phyloP scores from a whole-genome alignment of 2,797 vertebrate species.

The Acanthornis magna region DNA sequence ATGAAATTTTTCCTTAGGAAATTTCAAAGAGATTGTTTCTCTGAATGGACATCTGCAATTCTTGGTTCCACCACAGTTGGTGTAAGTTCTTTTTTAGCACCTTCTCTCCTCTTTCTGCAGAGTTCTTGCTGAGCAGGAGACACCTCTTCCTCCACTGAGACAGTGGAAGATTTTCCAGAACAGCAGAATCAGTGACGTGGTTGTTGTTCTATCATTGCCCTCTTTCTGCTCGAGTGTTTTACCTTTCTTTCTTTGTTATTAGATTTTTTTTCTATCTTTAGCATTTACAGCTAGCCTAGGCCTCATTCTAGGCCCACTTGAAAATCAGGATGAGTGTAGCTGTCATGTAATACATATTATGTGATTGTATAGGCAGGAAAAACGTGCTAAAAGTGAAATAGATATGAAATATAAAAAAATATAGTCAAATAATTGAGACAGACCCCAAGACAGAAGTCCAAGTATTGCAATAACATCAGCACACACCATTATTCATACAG shows the following conservation, averaged over 20 bases:
- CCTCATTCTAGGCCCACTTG: background rate
- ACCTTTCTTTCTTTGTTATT: background rate
- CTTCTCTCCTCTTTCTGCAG: background rate
- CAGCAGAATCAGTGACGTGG: background rate
- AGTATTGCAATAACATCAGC: background rate
- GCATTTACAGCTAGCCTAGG: background rate
- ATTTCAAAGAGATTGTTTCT: background rate
- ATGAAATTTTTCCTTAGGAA: background rate
- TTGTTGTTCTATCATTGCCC: background rate
- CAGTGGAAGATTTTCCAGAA: background rate
- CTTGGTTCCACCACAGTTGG: background rate
- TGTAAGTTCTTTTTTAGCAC: background rate
- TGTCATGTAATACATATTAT: background rate
- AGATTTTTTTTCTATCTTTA: background rate
- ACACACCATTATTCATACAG: background rate
- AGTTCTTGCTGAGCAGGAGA: background rate
- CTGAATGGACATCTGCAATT: background rate
- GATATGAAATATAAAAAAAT: background rate
- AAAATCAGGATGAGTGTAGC: background rate
- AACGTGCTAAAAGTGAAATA: background rate
- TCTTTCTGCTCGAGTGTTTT: background rate
- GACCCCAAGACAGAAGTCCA: background rate
- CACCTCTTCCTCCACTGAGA: background rate
- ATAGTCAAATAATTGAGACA: background rate
- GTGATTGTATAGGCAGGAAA: background rate